phyloP scores from a whole-genome alignment of 2,797 vertebrate species.

The Poecilia wingei region DNA sequence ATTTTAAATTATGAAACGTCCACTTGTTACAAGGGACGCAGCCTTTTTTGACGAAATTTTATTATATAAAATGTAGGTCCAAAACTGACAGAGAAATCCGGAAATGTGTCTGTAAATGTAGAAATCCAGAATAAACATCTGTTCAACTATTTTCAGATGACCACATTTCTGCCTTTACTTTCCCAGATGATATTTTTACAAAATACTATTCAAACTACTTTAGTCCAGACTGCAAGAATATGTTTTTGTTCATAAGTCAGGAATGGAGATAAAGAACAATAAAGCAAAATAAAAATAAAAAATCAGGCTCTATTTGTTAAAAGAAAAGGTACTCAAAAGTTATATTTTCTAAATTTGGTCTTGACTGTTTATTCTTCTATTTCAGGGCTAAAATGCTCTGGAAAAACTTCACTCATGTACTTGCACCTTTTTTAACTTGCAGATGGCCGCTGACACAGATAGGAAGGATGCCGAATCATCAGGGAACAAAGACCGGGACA shows the following conservation, averaged over 20 bases:
- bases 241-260: background rate
- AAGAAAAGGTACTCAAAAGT: background rate
- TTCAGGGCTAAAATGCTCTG: background rate
- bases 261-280: background rate
- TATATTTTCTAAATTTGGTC: background rate
- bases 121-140: background rate
- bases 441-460: conserved; percentile 95
- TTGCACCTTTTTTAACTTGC: background rate
- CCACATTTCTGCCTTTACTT: background rate
- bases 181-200: background rate
- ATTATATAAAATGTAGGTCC: background rate
- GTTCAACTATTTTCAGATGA: background rate
- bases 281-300: background rate
- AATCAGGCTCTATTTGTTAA: background rate
- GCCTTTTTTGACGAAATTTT: background rate
- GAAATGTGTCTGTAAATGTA: background rate
- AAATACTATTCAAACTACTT: background rate
- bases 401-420: background rate
- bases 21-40: background rate
- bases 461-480: conserved; percentile 88
- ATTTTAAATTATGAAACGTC: background rate
- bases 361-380: background rate
- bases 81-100: background rate
- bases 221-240: background rate
- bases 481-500: conserved; percentile 81